Percentiles rank a stretch among this genome's conserved stretches.
These are phyloP conservation scores for Plemyria rubiginata DNA, from an alignment of 2,888 invertebrate genomes.

Conservation along the genomic window DNA sequence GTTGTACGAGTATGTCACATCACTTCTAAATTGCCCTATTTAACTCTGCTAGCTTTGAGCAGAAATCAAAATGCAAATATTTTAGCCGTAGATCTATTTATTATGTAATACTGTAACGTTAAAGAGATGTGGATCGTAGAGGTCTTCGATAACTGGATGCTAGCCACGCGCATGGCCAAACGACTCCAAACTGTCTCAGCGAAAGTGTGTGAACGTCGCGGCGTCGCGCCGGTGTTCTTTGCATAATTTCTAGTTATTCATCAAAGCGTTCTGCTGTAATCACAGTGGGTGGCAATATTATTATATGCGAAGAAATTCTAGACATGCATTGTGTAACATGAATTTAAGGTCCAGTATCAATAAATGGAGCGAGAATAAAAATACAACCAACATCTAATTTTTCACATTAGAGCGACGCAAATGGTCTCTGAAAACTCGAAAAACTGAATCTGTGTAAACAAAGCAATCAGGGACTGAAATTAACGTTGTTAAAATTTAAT, in stretches of 20 bases:
- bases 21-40: too few relatives aligned
- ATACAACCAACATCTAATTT: not conserved
- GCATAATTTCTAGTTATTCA: conserved; percentile 76
- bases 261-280: conserved; percentile 64
- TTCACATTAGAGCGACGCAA: not conserved
- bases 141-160: conserved; percentile 55
- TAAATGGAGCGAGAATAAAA: not conserved
- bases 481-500: too few relatives aligned
- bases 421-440: too few relatives aligned
- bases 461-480: too few relatives aligned
- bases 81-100: too few relatives aligned
- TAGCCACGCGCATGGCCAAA: conserved; percentile 51
- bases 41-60: too few relatives aligned
- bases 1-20: too few relatives aligned
- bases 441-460: too few relatives aligned
- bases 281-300: conserved; percentile 67
- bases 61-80: too few relatives aligned
- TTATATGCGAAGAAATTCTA: conserved; percentile 53
- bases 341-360: not conserved
- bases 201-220: conserved; percentile 75
- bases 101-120: too few relatives aligned
- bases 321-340: conserved; percentile 39
- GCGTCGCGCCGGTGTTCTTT: conserved; percentile 59
- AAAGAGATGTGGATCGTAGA: conserved; percentile 36
- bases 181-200: conserved; percentile 78